Evolutionary conservation across 2,797 vertebrate genomes (phyloP).

Genomic region (Leptatherina wallacei): DNA sequence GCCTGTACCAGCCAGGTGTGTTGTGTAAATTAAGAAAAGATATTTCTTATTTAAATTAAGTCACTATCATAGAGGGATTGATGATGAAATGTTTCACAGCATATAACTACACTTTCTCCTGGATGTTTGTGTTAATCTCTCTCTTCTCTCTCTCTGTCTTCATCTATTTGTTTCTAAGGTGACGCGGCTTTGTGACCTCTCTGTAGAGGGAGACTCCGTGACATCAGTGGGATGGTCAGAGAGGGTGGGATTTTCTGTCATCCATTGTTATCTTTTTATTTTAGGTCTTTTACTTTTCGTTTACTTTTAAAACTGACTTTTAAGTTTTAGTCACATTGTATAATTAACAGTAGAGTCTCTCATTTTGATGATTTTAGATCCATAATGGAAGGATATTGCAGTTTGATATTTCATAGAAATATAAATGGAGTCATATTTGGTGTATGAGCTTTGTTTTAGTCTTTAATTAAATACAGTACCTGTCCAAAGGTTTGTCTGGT

Average conservation of each 20-base stretch:
- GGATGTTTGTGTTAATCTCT: not conserved
- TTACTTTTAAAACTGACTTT: not conserved
- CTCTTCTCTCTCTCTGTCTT: not conserved
- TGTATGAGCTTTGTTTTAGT: not conserved
- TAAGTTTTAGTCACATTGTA: not conserved
- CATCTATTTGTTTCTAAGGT: conserved; percentile 79
- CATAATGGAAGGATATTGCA: not conserved
- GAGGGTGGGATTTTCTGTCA: conserved; percentile 83
- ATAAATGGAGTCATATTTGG: not conserved
- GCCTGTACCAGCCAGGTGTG: conserved; percentile 97
- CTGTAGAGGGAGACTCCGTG: conserved; percentile 97
- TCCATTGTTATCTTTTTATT: not conserved
- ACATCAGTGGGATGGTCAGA: conserved; percentile 99
- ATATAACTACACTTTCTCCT: not conserved
- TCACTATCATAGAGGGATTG: not conserved
- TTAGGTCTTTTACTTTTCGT: not conserved
- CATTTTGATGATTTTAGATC: not conserved
- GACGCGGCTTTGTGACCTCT: conserved; percentile 95
- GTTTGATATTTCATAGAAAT: conserved; percentile 7
- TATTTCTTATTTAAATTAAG: not conserved
- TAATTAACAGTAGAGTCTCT: not conserved
- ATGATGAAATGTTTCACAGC: not conserved
- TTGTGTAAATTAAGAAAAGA: not conserved
- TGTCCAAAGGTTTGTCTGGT: no score
- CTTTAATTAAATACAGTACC: not conserved